Conservation (phyloP, 2,113 vertebrate genomes). For the Oreochromis spilurus region DNA sequence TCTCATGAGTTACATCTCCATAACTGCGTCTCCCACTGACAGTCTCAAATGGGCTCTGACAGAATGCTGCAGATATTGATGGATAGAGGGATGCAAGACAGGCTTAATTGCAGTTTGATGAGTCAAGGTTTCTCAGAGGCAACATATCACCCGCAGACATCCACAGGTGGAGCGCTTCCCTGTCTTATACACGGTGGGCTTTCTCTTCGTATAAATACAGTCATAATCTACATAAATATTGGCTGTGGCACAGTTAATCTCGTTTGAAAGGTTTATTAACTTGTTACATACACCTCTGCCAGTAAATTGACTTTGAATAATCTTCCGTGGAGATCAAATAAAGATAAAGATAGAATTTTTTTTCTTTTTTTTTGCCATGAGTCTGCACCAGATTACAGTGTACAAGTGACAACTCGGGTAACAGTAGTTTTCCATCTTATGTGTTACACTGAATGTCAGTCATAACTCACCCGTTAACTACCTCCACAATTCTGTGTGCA, state of each 20-base stretch:
- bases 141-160: slow-evolving; percentile 35
- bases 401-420: background rate
- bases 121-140: slow-evolving; percentile 44
- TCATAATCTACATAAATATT: slow-evolving; percentile 51
- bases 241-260: slow-evolving; percentile 43
- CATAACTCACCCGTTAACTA: background rate
- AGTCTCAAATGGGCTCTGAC: slow-evolving; percentile 43
- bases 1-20: slow-evolving; percentile 63
- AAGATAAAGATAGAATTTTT: background rate
- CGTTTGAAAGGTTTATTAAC: slow-evolving; percentile 54
- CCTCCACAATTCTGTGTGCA: background rate
- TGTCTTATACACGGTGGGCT: background rate
- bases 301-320: slow-evolving; percentile 45
- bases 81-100: slow-evolving; percentile 19
- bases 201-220: slow-evolving; percentile 39
- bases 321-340: slow-evolving; percentile 12
- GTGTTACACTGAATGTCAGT: background rate
- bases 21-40: slow-evolving; percentile 55
- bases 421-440: background rate
- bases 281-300: slow-evolving; percentile 16
- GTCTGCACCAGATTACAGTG: background rate
- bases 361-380: background rate
- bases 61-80: slow-evolving; percentile 52
- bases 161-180: slow-evolving; percentile 23
- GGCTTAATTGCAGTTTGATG: slow-evolving; percentile 64